Evolutionary conservation across 2,888 invertebrate genomes (phyloP).

Genomic region (Trichopoda pennipes): DNA sequence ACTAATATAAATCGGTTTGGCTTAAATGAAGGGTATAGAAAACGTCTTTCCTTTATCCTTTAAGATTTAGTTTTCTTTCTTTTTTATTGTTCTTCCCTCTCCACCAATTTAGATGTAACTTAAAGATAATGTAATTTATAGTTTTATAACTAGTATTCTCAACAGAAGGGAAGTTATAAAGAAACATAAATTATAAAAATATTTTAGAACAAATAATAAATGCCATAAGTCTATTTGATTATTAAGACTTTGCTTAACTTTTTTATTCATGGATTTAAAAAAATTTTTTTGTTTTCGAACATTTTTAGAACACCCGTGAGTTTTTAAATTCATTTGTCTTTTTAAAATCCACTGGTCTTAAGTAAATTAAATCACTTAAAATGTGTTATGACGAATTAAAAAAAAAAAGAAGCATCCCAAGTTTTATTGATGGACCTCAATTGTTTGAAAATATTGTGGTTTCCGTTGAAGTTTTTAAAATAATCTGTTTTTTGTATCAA

Average conservation of each 20-base stretch:
- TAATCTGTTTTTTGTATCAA: not conserved
- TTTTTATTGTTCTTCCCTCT: slow-evolving; percentile 22
- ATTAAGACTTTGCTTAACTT: slow-evolving; percentile 16
- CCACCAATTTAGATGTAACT: slow-evolving; percentile 18
- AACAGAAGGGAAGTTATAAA: not conserved
- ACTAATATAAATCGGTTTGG: too few species aligned
- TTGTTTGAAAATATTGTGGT: slow-evolving; percentile 65
- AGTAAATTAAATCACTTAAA: slow-evolving; percentile 12
- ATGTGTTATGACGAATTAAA: not conserved
- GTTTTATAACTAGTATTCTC: not conserved
- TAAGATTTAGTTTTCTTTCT: slow-evolving; percentile 2
- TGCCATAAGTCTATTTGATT: not conserved
- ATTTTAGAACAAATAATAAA: slow-evolving; percentile 6
- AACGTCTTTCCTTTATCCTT: slow-evolving; percentile 52
- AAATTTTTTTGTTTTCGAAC: slow-evolving; percentile 21
- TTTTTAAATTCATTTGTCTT: slow-evolving; percentile 15
- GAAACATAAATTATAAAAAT: slow-evolving; percentile 15
- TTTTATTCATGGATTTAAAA: not conserved
- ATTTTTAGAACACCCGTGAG: slow-evolving; percentile 34
- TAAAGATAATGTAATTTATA: slow-evolving; percentile 26
- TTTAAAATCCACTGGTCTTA: not conserved
- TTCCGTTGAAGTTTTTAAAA: slow-evolving; percentile 64
- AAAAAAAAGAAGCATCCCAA: slow-evolving; percentile 6
- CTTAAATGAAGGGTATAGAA: not conserved
- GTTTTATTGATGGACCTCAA: slow-evolving; percentile 52